Evolutionary conservation across 2,113 vertebrate species (phyloP), one percentile per base, ranked within the genome.

Genomic region (Gadus chalcogrammus): DNA sequence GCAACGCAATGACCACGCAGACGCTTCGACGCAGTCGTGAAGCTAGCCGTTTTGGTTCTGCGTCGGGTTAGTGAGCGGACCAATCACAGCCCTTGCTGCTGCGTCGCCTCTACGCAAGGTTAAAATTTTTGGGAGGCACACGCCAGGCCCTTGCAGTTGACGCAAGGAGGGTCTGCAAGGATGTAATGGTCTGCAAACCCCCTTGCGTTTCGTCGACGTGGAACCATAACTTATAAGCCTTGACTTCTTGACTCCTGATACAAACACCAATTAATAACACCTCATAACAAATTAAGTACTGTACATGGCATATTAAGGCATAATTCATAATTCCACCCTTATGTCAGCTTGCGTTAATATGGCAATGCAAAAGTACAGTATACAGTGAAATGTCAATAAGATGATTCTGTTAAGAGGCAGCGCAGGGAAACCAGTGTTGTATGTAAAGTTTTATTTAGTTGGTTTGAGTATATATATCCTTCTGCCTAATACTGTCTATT

Each of bases 401-500:
- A 17, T 48, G 38, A 15, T 20, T 53, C 4, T 1, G 18, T 61
- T 18, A 17, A 38, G 63, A 38, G 8, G 1, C 7, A 1, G 28
- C 1, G 16, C 20, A 48, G 60, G 66, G 64, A 73, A 83, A 75
- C 72, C 72, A 68, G 64, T 72, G 69, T 58, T 69, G 24, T 48
- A 69, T 35, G 71, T 16, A 66, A 76, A 67, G 63, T 2, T 0
- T 6, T 22, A 62, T 48, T 35, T 35, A 35, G 31, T 75, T 60
- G 55, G 74, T 73, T 58, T 66, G 72, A 52, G 64, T 64, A 42
- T 68, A 56, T 16, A 55, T 77, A 9, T 73, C 55, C 65, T 60
- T 67, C 72, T 69, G 69, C 70, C 79, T 81, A 76, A 81, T 82
- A 88, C 77, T 87, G 79, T 48, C 42, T 48, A 48, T 77, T 82